These are phyloP conservation scores for Fragum sueziense DNA, from an alignment of 2,888 invertebrate genomes.

Conservation along the genomic window DNA sequence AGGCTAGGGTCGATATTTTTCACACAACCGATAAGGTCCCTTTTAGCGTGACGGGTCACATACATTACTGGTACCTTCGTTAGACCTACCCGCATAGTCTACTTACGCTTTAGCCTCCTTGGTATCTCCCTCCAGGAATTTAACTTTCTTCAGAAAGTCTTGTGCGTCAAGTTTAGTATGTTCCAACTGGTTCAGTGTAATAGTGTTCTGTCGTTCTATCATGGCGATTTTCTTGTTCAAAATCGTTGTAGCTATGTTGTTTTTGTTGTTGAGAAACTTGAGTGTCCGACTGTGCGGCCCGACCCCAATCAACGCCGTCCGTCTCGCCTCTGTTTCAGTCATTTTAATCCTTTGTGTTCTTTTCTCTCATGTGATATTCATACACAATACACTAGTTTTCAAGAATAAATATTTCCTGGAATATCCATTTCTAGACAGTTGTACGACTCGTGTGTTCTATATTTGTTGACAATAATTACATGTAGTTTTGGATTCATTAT, in stretches of 20 bases:
- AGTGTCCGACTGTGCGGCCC: constrained; percentile 62
- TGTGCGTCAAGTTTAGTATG: constrained; percentile 64
- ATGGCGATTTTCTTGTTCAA: constrained; percentile 63
- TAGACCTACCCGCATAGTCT: too few species aligned
- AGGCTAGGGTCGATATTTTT: too few species aligned
- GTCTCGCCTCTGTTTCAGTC: constrained; percentile 47
- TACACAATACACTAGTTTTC: not conserved
- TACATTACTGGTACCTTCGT: too few species aligned
- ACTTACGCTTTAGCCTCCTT: constrained; percentile 79
- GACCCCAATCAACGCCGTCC: constrained; percentile 50
- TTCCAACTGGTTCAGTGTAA: constrained; percentile 63
- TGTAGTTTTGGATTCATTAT: not conserved
- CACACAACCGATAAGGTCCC: too few species aligned
- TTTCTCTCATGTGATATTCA: too few species aligned
- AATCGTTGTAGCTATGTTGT: constrained; percentile 67
- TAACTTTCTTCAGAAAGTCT: constrained; percentile 68
- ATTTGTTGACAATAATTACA: too few species aligned
- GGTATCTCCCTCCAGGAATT: constrained; percentile 66
- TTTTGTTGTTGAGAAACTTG: constrained; percentile 69
- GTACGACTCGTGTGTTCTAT: too few species aligned
- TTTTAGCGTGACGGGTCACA: too few species aligned
- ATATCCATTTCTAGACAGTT: not conserved
- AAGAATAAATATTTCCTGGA: not conserved
- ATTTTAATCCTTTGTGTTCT: constrained; percentile 20
- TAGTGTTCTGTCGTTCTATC: constrained; percentile 63